phyloP scores from a whole-genome alignment of 1,140 invertebrate species.

The Lucilia sericata region DNA sequence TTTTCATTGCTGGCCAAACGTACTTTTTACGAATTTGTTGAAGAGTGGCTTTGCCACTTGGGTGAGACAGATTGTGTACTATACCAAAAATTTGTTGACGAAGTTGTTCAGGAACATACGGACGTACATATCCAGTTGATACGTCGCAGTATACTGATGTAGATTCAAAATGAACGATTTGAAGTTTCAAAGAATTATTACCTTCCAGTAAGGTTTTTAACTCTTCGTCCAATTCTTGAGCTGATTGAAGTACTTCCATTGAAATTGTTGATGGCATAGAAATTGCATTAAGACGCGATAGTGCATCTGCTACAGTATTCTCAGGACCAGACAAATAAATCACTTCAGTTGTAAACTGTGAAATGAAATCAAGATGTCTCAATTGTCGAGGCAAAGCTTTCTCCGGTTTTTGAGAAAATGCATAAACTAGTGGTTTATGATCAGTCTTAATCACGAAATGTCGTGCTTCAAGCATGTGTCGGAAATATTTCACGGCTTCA shows the following conservation, averaged over 20 bases:
- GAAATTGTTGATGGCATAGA: slow-evolving; percentile 45
- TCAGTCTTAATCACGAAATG: slow-evolving; percentile 60
- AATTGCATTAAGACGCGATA: too few relatives aligned
- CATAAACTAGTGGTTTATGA: slow-evolving; percentile 61
- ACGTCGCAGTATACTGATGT: slow-evolving; percentile 46
- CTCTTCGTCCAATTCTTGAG: slow-evolving; percentile 51
- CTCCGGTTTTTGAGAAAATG: slow-evolving; percentile 56
- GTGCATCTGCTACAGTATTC: too few relatives aligned
- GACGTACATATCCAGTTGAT: slow-evolving; percentile 48
- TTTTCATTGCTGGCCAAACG: neutral
- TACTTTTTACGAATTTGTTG: too few relatives aligned
- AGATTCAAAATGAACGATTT: slow-evolving; percentile 1
- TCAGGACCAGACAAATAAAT: slow-evolving; percentile 40
- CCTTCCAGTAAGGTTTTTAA: slow-evolving; percentile 55
- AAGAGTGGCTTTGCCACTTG: slow-evolving; percentile 53
- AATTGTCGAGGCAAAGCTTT: slow-evolving; percentile 59
- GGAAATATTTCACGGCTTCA: too few relatives aligned
- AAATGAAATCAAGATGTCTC: slow-evolving; percentile 54
- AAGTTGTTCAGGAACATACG: slow-evolving; percentile 54
- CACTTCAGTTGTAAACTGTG: slow-evolving; percentile 53
- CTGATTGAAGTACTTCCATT: slow-evolving; percentile 46
- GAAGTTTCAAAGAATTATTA: slow-evolving; percentile 44
- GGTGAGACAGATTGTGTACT: slow-evolving; percentile 53
- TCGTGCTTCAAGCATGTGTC: too few relatives aligned
- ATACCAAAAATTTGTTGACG: slow-evolving; percentile 22